Conservation (phyloP, 2,888 invertebrate species). For the Cylloceria caligata region DNA sequence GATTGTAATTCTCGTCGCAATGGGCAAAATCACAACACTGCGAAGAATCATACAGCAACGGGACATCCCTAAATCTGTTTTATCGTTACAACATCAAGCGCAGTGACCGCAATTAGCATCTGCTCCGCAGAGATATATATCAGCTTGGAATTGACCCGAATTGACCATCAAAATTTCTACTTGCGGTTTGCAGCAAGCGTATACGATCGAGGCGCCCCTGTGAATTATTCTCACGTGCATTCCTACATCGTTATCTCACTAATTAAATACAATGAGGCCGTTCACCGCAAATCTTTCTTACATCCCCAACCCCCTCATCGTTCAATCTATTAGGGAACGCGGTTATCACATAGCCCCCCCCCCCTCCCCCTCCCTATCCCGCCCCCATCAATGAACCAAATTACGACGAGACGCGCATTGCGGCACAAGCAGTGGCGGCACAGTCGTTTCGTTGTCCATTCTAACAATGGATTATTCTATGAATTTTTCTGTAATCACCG, state of each 20-base stretch:
- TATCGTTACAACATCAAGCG: conserved; percentile 2
- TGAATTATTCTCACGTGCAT: neutral
- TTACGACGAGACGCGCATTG: no score
- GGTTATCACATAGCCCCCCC: no score
- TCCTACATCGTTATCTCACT: neutral
- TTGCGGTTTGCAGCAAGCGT: neutral
- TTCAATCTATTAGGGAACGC: no score
- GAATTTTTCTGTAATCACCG: no score
- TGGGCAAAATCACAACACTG: neutral
- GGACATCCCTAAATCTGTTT: neutral
- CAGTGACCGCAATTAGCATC: conserved; percentile 17
- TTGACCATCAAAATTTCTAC: conserved; percentile 47
- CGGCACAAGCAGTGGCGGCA: no score
- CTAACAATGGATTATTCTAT: no score
- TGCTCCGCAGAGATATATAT: conserved; percentile 36
- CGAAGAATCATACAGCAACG: neutral
- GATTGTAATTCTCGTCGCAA: neutral
- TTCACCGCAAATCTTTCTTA: neutral
- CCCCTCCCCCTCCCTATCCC: no score
- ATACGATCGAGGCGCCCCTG: neutral
- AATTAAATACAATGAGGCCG: neutral
- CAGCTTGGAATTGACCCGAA: conserved; percentile 58
- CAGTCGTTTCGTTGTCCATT: no score
- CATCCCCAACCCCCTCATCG: neutral
- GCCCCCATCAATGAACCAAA: no score